A percentile compares a stretch with the other conserved stretches of the same genome.
phyloP scores from a whole-genome alignment of 2,888 invertebrate genomes.

The Smittia sp. region DNA sequence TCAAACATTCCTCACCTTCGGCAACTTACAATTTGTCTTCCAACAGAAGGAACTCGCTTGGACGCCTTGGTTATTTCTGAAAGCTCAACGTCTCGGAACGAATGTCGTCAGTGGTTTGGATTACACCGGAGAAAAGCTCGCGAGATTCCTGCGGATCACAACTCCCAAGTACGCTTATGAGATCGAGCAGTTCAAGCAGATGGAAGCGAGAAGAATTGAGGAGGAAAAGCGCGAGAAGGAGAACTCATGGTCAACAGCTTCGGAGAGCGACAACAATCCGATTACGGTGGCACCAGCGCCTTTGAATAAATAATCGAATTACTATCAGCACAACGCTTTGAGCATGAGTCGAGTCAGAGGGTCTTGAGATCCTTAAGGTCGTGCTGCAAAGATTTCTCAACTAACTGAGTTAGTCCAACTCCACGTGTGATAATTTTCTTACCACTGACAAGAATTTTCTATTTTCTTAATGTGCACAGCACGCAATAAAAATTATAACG shows the following conservation, averaged over 20 bases:
- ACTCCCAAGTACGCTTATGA: slow-evolving; percentile 36
- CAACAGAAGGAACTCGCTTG: background rate
- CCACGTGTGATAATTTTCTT: no score
- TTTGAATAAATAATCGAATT: no score
- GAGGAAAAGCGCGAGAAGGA: background rate
- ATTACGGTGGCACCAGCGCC: background rate
- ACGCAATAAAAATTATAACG: no score
- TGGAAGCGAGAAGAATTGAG: background rate
- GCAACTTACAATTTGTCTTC: background rate
- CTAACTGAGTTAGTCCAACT: no score
- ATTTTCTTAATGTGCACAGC: no score
- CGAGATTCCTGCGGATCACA: slow-evolving; percentile 54
- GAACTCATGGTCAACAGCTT: background rate
- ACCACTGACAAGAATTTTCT: no score
- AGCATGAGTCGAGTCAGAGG: no score
- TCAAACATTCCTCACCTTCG: no score
- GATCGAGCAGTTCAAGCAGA: slow-evolving; percentile 9
- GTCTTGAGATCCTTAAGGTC: no score
- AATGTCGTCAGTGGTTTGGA: slow-evolving; percentile 55
- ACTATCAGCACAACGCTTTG: no score
- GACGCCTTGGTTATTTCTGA: background rate
- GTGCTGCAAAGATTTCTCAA: no score
- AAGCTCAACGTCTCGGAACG: background rate
- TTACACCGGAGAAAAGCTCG: slow-evolving; percentile 61
- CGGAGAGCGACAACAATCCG: background rate